A percentile compares a stretch with the other conserved stretches of the same genome.
Evolutionary conservation across 2,797 vertebrate genomes (phyloP).

Genomic region (Pseudomugil tenellus): DNA sequence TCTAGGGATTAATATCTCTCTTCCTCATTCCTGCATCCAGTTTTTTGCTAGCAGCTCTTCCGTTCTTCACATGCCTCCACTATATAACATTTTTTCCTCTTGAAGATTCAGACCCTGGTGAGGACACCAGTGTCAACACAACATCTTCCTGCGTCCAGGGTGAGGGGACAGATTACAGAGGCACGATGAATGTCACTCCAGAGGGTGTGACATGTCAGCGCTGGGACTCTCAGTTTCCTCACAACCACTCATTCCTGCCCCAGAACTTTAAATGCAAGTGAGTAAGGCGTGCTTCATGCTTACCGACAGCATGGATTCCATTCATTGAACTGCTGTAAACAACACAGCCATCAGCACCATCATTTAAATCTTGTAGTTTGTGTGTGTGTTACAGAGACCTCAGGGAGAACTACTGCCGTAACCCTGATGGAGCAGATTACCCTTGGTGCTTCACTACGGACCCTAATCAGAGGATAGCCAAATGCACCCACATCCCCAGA

Average conservation of each 20-base stretch:
- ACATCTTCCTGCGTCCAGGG: slow-evolving; percentile 87
- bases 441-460: slow-evolving; percentile 98
- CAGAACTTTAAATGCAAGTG: slow-evolving; percentile 98
- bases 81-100: slow-evolving; percentile 12
- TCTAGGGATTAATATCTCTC: slow-evolving; percentile 70
- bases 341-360: slow-evolving; percentile 34
- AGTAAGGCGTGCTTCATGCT: slow-evolving; percentile 72
- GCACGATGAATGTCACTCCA: slow-evolving; percentile 88
- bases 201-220: slow-evolving; percentile 91
- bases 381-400: slow-evolving; percentile 86
- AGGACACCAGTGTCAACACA: slow-evolving; percentile 76
- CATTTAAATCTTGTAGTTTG: slow-evolving; percentile 64
- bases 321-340: slow-evolving; percentile 16
- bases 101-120: slow-evolving; percentile 61
- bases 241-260: slow-evolving; percentile 91
- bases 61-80: slow-evolving; percentile 11
- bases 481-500: slow-evolving; percentile 94
- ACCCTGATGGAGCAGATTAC: slow-evolving; percentile 93
- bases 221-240: slow-evolving; percentile 94
- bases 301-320: slow-evolving; percentile 6
- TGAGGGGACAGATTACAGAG: slow-evolving; percentile 90
- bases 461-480: slow-evolving; percentile 90
- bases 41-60: slow-evolving; percentile 5
- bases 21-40: slow-evolving; percentile 29
- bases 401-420: slow-evolving; percentile 94